Evolutionary conservation across 2,797 vertebrate genomes (phyloP).

Genomic region (Rhinogobio ventralis): DNA sequence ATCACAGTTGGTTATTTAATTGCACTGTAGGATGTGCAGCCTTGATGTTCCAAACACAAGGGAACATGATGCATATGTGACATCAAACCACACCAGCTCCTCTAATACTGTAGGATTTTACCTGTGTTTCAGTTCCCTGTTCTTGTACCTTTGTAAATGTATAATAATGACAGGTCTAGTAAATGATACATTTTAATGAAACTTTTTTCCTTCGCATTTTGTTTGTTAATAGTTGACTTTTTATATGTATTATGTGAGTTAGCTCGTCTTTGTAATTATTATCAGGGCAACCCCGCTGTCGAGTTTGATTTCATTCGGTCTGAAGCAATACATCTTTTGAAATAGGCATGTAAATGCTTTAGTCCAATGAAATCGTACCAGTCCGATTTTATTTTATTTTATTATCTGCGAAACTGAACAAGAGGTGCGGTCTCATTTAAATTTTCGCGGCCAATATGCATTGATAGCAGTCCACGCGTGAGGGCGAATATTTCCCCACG

Average conservation of each 20-base stretch:
- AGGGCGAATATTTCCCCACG: neutral
- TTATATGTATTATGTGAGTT: neutral
- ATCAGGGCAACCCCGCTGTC: neutral
- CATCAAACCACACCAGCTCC: slow-evolving; percentile 29
- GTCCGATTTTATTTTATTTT: neutral
- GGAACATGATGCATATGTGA: neutral
- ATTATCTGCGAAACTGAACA: neutral
- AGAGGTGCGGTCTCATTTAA: too few species aligned
- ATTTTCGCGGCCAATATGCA: neutral
- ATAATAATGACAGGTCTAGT: slow-evolving; percentile 39
- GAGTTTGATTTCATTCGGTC: neutral
- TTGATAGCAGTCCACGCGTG: too few species aligned
- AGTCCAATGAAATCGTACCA: neutral
- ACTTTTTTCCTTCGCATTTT: neutral
- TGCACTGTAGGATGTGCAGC: neutral
- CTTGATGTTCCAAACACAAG: neutral
- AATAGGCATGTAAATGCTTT: neutral
- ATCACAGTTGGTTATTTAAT: slow-evolving; percentile 9
- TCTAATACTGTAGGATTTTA: slow-evolving; percentile 15
- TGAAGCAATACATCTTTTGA: too few species aligned
- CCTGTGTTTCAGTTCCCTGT: slow-evolving; percentile 38
- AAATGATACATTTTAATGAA: slow-evolving; percentile 48
- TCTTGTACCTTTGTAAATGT: slow-evolving; percentile 49
- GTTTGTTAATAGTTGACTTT: neutral
- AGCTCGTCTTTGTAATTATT: neutral